phyloP scores from a whole-genome alignment of 64 coral and sea anemone genomes.

The Dendronephthya gigantea region DNA sequence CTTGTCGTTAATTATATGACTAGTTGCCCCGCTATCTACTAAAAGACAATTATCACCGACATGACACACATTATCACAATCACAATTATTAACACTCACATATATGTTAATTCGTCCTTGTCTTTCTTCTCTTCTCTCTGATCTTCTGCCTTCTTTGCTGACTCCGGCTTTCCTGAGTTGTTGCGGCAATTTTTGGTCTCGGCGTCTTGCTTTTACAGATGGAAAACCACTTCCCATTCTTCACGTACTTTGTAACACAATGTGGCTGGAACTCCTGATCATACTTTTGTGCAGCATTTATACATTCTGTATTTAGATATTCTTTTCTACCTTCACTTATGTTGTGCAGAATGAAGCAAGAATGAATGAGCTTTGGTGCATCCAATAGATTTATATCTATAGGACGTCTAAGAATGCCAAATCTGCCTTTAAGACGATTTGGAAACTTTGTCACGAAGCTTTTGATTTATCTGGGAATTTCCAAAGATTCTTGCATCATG shows the following conservation, averaged over 20 bases:
- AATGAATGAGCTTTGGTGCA: conserved; percentile 26
- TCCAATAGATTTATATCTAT: conserved; percentile 31
- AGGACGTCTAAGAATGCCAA: conserved; percentile 24
- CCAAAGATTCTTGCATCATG: not conserved
- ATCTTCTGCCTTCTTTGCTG: not conserved
- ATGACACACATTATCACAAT: not conserved
- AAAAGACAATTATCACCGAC: not conserved
- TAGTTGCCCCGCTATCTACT: conserved; percentile 11
- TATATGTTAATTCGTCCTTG: not conserved
- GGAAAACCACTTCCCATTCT: not conserved
- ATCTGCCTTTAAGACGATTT: not conserved
- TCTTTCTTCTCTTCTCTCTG: not conserved
- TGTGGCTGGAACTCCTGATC: too few species aligned
- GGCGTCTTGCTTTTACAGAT: not conserved
- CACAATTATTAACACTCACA: not conserved
- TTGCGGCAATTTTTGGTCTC: conserved; percentile 13
- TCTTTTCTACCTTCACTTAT: not conserved
- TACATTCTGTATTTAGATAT: not conserved
- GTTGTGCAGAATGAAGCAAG: not conserved
- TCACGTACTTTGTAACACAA: not conserved
- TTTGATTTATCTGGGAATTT: not conserved
- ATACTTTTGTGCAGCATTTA: not conserved
- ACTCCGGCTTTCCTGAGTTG: not conserved
- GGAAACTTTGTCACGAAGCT: not conserved
- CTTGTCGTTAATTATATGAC: conserved; percentile 1